phyloP scores from a whole-genome alignment of 2,113 vertebrate genomes.

The Forbesichthys agassizii region DNA sequence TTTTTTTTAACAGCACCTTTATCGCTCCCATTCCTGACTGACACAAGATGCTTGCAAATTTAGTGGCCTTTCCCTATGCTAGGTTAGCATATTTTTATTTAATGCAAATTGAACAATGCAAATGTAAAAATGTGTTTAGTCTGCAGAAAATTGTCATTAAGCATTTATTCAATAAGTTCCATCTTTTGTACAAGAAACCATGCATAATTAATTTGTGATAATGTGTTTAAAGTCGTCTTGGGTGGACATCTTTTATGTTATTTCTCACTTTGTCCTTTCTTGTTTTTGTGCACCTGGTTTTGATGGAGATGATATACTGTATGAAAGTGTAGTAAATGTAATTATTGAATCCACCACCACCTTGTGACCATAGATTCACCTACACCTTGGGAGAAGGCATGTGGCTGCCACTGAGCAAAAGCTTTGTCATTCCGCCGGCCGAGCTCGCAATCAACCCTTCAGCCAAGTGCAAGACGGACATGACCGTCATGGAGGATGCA shows the following conservation, averaged over 20 bases:
- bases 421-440: slow-evolving; percentile 94
- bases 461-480: slow-evolving; percentile 98
- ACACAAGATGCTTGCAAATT: slow-evolving; percentile 24
- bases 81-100: slow-evolving; percentile 56
- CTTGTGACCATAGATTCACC: slow-evolving; percentile 84
- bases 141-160: slow-evolving; percentile 51
- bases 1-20: slow-evolving; percentile 38
- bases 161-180: slow-evolving; percentile 52
- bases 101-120: slow-evolving; percentile 61
- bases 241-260: neutral
- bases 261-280: neutral
- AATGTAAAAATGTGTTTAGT: slow-evolving; percentile 52
- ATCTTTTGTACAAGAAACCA: slow-evolving; percentile 35
- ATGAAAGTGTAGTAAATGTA: neutral
- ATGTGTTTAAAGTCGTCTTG: slow-evolving; percentile 6
- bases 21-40: slow-evolving; percentile 47
- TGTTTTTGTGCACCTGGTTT: neutral
- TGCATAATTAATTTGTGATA: slow-evolving; percentile 56
- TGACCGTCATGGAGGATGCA: slow-evolving; percentile 98
- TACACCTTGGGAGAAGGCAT: slow-evolving; percentile 97
- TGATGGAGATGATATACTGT: neutral
- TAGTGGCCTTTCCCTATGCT: slow-evolving; percentile 61
- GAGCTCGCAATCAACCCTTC: slow-evolving; percentile 98
- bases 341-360: neutral
- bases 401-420: slow-evolving; percentile 98